Evolutionary conservation across 2,797 vertebrate genomes (phyloP).

Genomic region (Gastrophryne carolinensis): DNA sequence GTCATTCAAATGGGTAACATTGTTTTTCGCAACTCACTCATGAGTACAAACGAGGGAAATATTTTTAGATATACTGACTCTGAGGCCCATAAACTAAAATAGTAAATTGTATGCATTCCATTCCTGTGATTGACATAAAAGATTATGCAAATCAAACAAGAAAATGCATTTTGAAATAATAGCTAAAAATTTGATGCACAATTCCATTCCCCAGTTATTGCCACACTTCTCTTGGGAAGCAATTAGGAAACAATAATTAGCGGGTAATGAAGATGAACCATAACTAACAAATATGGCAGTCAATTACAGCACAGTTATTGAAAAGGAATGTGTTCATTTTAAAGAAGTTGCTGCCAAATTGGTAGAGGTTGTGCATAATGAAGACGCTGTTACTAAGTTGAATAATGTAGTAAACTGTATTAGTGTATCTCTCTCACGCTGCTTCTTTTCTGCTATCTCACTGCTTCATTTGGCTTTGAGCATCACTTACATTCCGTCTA

Average conservation of each 20-base stretch:
- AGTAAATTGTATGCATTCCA: background rate
- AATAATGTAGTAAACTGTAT: background rate
- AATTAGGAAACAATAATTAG: slow-evolving; percentile 46
- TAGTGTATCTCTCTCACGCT: no score
- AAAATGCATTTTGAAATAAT: slow-evolving; percentile 25
- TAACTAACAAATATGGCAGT: slow-evolving; percentile 45
- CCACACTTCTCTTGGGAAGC: slow-evolving; percentile 32
- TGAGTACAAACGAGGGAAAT: background rate
- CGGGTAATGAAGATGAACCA: slow-evolving; percentile 48
- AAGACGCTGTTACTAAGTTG: background rate
- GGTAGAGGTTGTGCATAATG: slow-evolving; percentile 2
- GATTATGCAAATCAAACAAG: slow-evolving; percentile 37
- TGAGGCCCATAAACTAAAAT: background rate
- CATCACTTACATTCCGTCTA: background rate
- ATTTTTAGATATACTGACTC: background rate
- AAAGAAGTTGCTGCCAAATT: background rate
- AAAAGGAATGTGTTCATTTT: slow-evolving; percentile 24
- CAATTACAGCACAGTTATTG: slow-evolving; percentile 27
- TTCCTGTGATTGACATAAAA: slow-evolving; percentile 18
- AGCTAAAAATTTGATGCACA: slow-evolving; percentile 27
- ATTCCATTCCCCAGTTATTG: slow-evolving; percentile 31
- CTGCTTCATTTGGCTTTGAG: background rate
- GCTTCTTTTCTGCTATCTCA: no score
- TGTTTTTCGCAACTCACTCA: no score
- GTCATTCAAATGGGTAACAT: no score